Evolutionary conservation across 2,888 invertebrate genomes (phyloP).

Genomic region (Melieria picta): DNA sequence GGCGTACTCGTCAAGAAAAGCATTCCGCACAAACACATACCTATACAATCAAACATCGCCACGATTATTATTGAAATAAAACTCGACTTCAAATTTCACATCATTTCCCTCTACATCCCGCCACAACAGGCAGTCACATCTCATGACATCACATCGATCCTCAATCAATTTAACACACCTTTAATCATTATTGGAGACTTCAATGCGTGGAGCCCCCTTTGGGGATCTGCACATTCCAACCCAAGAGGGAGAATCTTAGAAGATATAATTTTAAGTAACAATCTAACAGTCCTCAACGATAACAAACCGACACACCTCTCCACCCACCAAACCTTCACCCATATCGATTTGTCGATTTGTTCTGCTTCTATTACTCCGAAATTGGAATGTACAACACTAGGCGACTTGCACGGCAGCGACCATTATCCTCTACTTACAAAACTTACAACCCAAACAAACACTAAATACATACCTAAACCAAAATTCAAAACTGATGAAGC

Average conservation of each 20-base stretch:
- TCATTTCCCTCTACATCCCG: too few species aligned
- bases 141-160: not conserved
- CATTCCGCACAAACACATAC: conserved; percentile 3
- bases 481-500: conserved; percentile 11
- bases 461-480: not conserved
- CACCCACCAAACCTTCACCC: conserved; percentile 8
- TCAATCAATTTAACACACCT: not conserved
- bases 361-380: conserved; percentile 10
- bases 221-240: conserved; percentile 18
- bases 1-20: conserved; percentile 3
- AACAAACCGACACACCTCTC: not conserved
- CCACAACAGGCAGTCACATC: conserved; percentile 2
- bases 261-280: conserved; percentile 2
- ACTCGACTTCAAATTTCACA: not conserved
- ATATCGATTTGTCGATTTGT: conserved; percentile 22
- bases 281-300: conserved; percentile 1
- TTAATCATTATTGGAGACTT: conserved; percentile 20
- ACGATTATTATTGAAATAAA: conserved; percentile 7
- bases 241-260: conserved; percentile 22
- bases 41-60: not conserved
- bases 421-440: too few species aligned
- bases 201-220: conserved; percentile 26
- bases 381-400: conserved; percentile 18
- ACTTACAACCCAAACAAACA: too few species aligned
- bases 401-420: not conserved